phyloP scores from a whole-genome alignment of 2,797 vertebrate genomes.

The Propithecus deckenii region DNA sequence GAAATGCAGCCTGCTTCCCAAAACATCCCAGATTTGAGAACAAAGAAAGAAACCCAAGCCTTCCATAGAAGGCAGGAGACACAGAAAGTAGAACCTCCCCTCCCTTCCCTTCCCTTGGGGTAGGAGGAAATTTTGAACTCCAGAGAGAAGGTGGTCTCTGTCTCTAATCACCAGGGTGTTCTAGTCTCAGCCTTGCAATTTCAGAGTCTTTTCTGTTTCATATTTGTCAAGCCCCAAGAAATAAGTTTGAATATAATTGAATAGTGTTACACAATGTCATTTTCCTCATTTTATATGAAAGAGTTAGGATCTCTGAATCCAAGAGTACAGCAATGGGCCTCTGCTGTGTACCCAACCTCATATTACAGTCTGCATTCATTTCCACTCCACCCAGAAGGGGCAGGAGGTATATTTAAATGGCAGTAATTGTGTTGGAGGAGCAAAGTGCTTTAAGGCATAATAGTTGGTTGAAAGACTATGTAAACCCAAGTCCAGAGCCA shows the following conservation, averaged over 20 bases:
- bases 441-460: conserved; percentile 17
- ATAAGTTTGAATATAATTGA: conserved; percentile 28
- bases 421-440: neutral
- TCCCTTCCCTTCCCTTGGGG: neutral
- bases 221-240: conserved; percentile 37
- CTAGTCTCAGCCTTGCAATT: conserved; percentile 4
- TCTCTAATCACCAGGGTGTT: neutral
- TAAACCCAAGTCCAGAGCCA: conserved; percentile 20
- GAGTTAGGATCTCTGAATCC: conserved; percentile 14
- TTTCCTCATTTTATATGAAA: conserved; percentile 4
- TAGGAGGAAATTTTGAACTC: conserved; percentile 15
- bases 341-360: neutral
- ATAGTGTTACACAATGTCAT: conserved; percentile 1
- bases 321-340: neutral
- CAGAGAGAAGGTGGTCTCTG: conserved; percentile 17
- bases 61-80: neutral
- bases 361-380: neutral
- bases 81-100: neutral
- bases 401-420: neutral
- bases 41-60: neutral
- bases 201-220: conserved; percentile 20
- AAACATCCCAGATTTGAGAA: conserved; percentile 10
- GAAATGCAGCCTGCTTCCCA: neutral
- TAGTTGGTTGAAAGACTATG: neutral
- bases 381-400: neutral